These are phyloP conservation scores for Calameuta filiformis DNA, from an alignment of 2,888 invertebrate species.

Conservation along the genomic window DNA sequence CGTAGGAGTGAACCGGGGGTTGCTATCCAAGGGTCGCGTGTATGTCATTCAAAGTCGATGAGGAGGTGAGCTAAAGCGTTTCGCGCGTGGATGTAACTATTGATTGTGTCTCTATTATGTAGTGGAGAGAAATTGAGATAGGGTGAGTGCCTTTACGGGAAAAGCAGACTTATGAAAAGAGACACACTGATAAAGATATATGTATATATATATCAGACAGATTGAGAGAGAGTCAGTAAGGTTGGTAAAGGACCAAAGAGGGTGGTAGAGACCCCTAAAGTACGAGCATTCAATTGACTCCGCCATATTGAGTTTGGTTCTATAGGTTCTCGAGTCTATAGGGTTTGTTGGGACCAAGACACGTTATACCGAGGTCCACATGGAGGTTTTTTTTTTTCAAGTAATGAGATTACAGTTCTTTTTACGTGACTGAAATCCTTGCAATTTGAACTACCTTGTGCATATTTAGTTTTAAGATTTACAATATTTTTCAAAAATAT, in stretches of 20 bases:
- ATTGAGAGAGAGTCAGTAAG: slow-evolving; percentile 7
- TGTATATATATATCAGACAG: slow-evolving; percentile 13
- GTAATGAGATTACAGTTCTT: slow-evolving; percentile 54
- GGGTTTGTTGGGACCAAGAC: slow-evolving; percentile 48
- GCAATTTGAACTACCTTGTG: slow-evolving; percentile 8
- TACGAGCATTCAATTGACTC: slow-evolving; percentile 61
- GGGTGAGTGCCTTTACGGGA: slow-evolving; percentile 17
- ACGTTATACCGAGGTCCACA: slow-evolving; percentile 42
- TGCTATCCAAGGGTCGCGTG: slow-evolving; percentile 11
- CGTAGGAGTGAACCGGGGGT: slow-evolving; percentile 25
- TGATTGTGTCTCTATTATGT: slow-evolving; percentile 50
- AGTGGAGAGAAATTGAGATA: slow-evolving; percentile 26
- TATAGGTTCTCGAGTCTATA: slow-evolving; percentile 60
- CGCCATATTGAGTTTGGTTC: slow-evolving; percentile 64
- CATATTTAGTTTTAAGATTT: neutral
- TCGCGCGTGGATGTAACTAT: slow-evolving; percentile 41
- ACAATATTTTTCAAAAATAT: neutral
- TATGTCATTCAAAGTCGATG: slow-evolving; percentile 43
- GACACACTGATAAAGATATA: neutral
- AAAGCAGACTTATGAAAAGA: neutral
- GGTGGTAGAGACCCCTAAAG: slow-evolving; percentile 42
- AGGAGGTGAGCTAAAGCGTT: slow-evolving; percentile 41
- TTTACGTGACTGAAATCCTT: slow-evolving; percentile 60
- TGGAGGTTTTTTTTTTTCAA: slow-evolving; percentile 38
- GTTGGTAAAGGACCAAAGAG: slow-evolving; percentile 6